Evolutionary conservation across 37 sponge, comb jelly and placozoan species (phyloP).

Genomic region (Haliclona indistincta): DNA sequence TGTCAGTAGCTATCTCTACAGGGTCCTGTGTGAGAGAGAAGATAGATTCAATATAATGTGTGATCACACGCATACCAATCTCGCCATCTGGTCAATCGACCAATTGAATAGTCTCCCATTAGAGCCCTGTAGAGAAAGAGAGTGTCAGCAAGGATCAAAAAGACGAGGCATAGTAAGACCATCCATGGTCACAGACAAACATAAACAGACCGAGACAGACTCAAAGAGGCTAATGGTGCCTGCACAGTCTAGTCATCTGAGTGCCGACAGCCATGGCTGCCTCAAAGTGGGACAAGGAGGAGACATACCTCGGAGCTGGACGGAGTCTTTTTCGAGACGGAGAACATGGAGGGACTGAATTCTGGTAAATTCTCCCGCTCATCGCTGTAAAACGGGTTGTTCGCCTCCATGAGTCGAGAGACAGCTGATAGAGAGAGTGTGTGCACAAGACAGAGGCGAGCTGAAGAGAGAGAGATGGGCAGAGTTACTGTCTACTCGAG

Average conservation of each 20-base stretch:
- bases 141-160: no score
- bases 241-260: no score
- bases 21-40: constrained; percentile 36
- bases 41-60: not conserved
- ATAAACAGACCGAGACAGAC: no score
- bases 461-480: no score
- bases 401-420: not conserved
- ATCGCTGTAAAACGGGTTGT: constrained; percentile 35
- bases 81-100: constrained; percentile 77
- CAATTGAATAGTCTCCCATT: constrained; percentile 31
- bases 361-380: constrained; percentile 59
- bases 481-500: not conserved
- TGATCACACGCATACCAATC: constrained; percentile 43
- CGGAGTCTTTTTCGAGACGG: constrained; percentile 20
- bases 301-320: constrained; percentile 51
- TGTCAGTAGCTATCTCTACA: constrained; percentile 57
- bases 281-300: no score
- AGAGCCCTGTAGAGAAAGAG: no score
- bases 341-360: constrained; percentile 54
- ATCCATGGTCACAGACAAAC: no score
- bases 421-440: not conserved
- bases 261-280: no score
- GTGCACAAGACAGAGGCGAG: not conserved
- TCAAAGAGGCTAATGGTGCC: no score
- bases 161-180: no score